phyloP scores from a whole-genome alignment of 2,113 vertebrate species.

The Galeopterus variegatus region DNA sequence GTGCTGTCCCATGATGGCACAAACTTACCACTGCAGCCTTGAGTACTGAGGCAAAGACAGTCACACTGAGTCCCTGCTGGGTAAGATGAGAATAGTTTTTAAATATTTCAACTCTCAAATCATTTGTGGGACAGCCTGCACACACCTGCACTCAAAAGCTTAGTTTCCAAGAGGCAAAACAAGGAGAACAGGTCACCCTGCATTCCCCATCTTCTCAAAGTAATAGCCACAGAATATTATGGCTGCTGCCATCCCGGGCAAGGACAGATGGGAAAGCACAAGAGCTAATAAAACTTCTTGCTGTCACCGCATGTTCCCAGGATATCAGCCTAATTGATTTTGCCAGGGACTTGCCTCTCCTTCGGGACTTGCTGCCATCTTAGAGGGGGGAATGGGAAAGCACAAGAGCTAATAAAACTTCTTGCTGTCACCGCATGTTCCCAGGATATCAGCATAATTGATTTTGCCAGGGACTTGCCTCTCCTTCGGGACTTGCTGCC shows the following conservation, averaged over 20 bases:
- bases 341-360: not conserved
- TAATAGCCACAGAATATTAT: not conserved
- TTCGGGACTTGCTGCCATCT: not conserved
- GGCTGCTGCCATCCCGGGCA: not conserved
- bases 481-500: not conserved
- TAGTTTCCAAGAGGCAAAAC: slow-evolving; percentile 18
- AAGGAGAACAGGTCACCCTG: not conserved
- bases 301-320: not conserved
- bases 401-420: not conserved
- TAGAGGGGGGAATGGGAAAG: not conserved
- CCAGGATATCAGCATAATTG: not conserved
- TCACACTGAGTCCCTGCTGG: not conserved
- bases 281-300: not conserved
- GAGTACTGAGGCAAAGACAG: not conserved
- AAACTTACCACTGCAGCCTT: not conserved
- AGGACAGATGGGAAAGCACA: not conserved
- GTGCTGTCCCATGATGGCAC: not conserved
- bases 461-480: not conserved
- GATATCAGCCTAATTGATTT: not conserved
- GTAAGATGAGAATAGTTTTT: not conserved
- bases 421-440: not conserved
- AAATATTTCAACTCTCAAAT: not conserved
- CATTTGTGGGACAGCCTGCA: not conserved
- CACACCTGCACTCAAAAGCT: not conserved
- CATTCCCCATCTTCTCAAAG: not conserved